These are phyloP conservation scores for Catocala fraxini DNA, from an alignment of 2,888 invertebrate species.

Conservation along the genomic window DNA sequence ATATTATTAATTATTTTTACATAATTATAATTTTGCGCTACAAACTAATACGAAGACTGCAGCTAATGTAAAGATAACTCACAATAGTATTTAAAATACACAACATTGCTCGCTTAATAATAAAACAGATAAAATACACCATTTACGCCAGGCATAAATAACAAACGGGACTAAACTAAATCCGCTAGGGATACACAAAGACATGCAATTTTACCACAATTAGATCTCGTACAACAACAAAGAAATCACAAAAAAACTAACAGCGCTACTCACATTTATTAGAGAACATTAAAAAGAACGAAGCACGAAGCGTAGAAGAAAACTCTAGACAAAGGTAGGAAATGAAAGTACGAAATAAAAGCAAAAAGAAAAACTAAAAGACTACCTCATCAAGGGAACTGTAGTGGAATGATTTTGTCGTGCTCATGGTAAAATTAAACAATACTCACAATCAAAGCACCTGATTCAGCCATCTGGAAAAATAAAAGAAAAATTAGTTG, in stretches of 20 bases:
- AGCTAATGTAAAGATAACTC: too few species aligned
- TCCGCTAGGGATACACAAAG: slow-evolving; percentile 20
- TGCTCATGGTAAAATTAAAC: slow-evolving; percentile 14
- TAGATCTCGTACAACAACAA: slow-evolving; percentile 27
- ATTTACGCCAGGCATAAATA: background rate
- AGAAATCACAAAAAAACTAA: slow-evolving; percentile 29
- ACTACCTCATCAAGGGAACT: slow-evolving; percentile 28
- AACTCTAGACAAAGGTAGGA: slow-evolving; percentile 39
- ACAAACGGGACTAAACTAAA: slow-evolving; percentile 5
- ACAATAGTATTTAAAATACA: too few species aligned
- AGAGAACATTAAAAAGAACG: slow-evolving; percentile 44
- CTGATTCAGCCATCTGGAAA: slow-evolving; percentile 49
- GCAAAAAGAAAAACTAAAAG: slow-evolving; percentile 29
- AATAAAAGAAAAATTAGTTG: slow-evolving; percentile 21
- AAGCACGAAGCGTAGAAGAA: slow-evolving; percentile 24
- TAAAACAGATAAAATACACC: too few species aligned
- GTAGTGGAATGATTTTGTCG: slow-evolving; percentile 20
- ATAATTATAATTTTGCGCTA: too few species aligned
- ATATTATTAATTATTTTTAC: too few species aligned
- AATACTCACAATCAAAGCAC: slow-evolving; percentile 40
- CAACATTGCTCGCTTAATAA: too few species aligned
- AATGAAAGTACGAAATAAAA: slow-evolving; percentile 29
- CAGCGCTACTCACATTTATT: slow-evolving; percentile 35
- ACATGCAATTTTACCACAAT: slow-evolving; percentile 26
- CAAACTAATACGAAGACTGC: too few species aligned